phyloP scores from a whole-genome alignment of 1,140 invertebrate genomes.

The Pseudomyrmex cubaensis region DNA sequence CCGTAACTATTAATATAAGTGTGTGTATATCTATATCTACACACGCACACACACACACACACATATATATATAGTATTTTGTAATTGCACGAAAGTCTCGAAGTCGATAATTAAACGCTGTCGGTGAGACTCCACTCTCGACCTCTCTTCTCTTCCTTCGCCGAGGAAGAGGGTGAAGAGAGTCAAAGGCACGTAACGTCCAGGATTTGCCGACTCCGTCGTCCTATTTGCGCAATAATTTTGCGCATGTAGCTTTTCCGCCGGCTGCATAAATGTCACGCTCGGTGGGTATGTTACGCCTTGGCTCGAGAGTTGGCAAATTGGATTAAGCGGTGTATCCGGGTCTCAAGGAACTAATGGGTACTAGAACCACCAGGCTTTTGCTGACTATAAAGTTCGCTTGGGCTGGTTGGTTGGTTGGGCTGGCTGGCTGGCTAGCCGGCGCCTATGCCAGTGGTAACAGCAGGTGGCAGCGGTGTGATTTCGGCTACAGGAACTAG shows the following conservation, averaged over 20 bases:
- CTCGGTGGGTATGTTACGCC: slow-evolving; percentile 58
- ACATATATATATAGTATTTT: neutral
- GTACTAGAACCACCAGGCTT: slow-evolving; percentile 58
- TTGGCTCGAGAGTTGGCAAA: slow-evolving; percentile 59
- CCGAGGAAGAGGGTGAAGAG: slow-evolving; percentile 8
- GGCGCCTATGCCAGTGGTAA: slow-evolving; percentile 52
- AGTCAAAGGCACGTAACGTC: slow-evolving; percentile 57
- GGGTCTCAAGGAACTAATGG: slow-evolving; percentile 59
- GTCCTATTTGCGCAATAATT: slow-evolving; percentile 61
- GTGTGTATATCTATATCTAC: too few relatives aligned
- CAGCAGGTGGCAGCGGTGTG: slow-evolving; percentile 51
- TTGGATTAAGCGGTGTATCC: slow-evolving; percentile 61
- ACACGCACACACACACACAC: too few relatives aligned
- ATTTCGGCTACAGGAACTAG: slow-evolving; percentile 56
- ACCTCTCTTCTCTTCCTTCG: neutral
- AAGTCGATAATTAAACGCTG: slow-evolving; percentile 57
- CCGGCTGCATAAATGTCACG: slow-evolving; percentile 60
- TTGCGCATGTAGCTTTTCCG: slow-evolving; percentile 56
- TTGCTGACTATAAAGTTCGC: slow-evolving; percentile 60
- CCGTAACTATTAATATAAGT: too few relatives aligned
- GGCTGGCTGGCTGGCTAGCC: slow-evolving; percentile 22
- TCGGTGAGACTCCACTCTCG: slow-evolving; percentile 9
- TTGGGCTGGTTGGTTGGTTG: slow-evolving; percentile 40
- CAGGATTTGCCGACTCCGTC: slow-evolving; percentile 53
- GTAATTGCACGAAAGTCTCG: slow-evolving; percentile 55